Conservation (phyloP, 2,113 vertebrate species). For the Sylvia atricapilla region DNA sequence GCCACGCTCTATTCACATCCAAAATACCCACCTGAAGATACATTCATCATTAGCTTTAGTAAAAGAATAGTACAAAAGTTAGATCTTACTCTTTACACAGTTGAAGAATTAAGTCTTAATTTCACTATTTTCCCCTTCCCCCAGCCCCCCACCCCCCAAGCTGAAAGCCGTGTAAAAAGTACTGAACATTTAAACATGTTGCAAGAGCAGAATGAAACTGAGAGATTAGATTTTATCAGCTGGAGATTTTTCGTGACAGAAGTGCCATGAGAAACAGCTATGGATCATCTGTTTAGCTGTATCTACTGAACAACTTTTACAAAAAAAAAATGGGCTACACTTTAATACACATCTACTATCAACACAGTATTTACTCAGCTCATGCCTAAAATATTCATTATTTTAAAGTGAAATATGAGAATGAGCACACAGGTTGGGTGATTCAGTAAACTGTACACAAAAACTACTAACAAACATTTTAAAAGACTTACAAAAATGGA, state of each 20-base stretch:
- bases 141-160: background rate
- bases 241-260: background rate
- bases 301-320: background rate
- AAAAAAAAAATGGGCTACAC: background rate
- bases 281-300: background rate
- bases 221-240: background rate
- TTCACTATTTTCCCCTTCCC: background rate
- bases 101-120: constrained; percentile 49
- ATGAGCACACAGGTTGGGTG: background rate
- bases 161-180: constrained; percentile 49
- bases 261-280: constrained; percentile 13
- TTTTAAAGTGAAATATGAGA: constrained; percentile 50
- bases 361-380: constrained; percentile 59
- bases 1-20: constrained; percentile 47
- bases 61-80: constrained; percentile 64
- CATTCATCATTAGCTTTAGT: constrained; percentile 58
- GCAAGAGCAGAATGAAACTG: constrained; percentile 10
- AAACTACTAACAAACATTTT: constrained; percentile 59
- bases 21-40: constrained; percentile 57
- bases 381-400: constrained; percentile 67
- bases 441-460: constrained; percentile 59
- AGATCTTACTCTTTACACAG: constrained; percentile 52
- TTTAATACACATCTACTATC: constrained; percentile 59
- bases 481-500: constrained; percentile 67
- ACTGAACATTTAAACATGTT: constrained; percentile 57